Base-by-base conservation (phyloP, 2,797 vertebrate genomes). In the Labeo calbasu region DNA sequence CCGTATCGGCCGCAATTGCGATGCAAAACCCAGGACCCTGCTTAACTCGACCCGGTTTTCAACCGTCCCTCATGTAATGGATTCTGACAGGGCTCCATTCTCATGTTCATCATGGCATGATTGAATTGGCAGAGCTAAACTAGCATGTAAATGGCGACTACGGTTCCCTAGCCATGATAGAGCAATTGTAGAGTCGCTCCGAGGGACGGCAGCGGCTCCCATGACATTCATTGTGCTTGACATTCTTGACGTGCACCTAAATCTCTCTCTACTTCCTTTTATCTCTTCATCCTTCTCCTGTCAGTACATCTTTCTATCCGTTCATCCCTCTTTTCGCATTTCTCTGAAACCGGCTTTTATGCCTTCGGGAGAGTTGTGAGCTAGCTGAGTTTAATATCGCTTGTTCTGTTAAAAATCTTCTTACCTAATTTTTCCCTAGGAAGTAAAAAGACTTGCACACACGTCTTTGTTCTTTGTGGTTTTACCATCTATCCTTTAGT, bases 1-100 rank as follows among this genome's bases (percentile, higher is more conserved):
- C 91, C 89, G 89, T 91, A 93, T 89, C 88, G 73, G 87, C 86
- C 84, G 90, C 89, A 69, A 57, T 61, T 43, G n/a, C 77, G 46
- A 79, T 77, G 80, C 82, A 82, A 81, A 83, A 85, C 21, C 55
- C 81, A 75, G 57, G 61, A 73, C 84, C 77, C 73, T 28, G 59
- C 65, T 82, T 76, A 84, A 87, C 69, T 72, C 71, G 55, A 43
- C 76, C 28, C 7, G 10, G 7, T 83, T 66, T 61, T 84, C 82
- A 87, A 84, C 79, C 53, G 46, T 86, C 70, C 69, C 76, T 79
- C 77, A 81, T 77, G 65, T 90, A 86, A 90, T 90, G 57, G 40
- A 79, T 83, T 61, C 72, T 85, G 89, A 85, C 86, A 86, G 71
- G 83, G 73, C 86, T 87, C 86, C 59, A 69, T 88, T 86, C 75